phyloP scores from a whole-genome alignment of 2,113 vertebrate genomes.

The Sorex fumeus region DNA sequence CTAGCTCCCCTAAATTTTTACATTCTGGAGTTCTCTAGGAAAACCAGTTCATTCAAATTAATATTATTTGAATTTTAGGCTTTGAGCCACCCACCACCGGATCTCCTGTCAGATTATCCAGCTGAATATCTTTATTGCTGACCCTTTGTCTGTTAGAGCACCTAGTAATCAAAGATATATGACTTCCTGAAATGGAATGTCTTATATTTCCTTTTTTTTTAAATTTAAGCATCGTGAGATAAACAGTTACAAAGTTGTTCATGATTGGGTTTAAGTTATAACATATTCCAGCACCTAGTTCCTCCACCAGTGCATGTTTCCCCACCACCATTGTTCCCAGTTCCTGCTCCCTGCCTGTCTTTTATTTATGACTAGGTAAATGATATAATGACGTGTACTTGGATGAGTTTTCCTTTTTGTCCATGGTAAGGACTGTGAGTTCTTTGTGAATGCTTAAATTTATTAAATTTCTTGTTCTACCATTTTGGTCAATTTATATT shows the following conservation, averaged over 20 bases:
- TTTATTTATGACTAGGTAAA: constrained; percentile 35
- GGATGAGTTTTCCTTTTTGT: constrained; percentile 37
- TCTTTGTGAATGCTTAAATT: constrained; percentile 28
- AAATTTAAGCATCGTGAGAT: no score
- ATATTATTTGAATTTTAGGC: constrained; percentile 10
- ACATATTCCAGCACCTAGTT: no score
- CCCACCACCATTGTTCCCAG: no score
- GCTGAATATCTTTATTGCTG: not conserved
- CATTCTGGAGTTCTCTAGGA: constrained; percentile 16
- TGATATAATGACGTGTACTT: not conserved
- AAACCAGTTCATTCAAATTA: constrained; percentile 12
- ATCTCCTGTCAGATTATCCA: constrained; percentile 22
- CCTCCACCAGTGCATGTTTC: no score
- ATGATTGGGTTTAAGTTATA: no score
- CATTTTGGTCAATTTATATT: constrained; percentile 44
- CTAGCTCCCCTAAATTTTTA: not conserved
- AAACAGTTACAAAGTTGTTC: no score
- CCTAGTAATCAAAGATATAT: constrained; percentile 16
- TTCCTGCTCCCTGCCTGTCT: not conserved
- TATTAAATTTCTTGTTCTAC: constrained; percentile 23
- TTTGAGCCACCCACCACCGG: not conserved
- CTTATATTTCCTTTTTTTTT: no score
- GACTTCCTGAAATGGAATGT: constrained; percentile 19
- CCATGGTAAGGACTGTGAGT: not conserved
- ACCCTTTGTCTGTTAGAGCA: not conserved